phyloP scores from a whole-genome alignment of 2,113 vertebrate genomes.

The Osmerus mordax region DNA sequence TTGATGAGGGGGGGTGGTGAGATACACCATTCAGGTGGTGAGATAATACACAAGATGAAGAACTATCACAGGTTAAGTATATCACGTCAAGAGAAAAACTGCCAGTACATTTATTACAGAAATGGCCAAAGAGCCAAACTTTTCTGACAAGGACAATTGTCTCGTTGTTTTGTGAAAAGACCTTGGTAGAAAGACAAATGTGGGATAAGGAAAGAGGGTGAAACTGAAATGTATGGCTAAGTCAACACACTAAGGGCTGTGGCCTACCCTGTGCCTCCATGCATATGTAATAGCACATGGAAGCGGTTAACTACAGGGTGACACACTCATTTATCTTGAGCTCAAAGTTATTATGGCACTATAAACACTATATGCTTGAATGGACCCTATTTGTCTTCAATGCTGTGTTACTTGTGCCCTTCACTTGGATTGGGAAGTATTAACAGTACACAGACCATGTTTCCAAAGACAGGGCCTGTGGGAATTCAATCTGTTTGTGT shows the following conservation, averaged over 20 bases:
- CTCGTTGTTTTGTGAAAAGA: not conserved
- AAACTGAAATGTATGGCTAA: not conserved
- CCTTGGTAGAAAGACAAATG: not conserved
- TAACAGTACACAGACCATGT: not conserved
- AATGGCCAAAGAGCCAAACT: no score
- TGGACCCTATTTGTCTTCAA: conserved; percentile 13
- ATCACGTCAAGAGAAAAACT: no score
- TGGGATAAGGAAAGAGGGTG: not conserved
- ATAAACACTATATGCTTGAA: conserved; percentile 12
- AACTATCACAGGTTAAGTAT: no score
- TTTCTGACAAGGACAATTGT: not conserved
- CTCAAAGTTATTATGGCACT: conserved; percentile 11
- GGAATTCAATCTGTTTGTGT: not conserved
- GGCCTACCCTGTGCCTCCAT: not conserved
- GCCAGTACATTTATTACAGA: no score
- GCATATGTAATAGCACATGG: conserved; percentile 18
- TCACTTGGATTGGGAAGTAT: not conserved
- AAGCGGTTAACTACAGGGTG: conserved; percentile 9
- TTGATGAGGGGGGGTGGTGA: no score
- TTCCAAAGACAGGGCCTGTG: not conserved
- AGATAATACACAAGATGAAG: no score
- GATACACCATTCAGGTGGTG: no score
- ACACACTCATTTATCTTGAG: conserved; percentile 7
- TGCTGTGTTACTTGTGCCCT: not conserved
- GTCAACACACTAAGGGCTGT: not conserved